Conservation (phyloP, 2,797 vertebrate species). For the Eleutherodactylus coqui region DNA sequence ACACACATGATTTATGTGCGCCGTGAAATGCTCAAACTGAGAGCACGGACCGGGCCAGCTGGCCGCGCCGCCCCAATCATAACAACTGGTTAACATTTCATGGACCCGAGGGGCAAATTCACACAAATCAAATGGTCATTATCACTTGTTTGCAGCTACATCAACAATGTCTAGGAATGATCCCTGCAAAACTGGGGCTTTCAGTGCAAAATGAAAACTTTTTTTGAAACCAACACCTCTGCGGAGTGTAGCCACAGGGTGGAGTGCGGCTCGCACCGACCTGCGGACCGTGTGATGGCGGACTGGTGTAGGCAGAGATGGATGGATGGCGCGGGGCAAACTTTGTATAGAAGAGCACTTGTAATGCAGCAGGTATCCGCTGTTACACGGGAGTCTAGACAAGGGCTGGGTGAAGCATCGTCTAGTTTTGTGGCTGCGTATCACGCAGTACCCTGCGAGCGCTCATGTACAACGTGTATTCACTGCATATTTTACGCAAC, state of each 20-base stretch:
- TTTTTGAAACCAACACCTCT: neutral
- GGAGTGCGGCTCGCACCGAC: neutral
- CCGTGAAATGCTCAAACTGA: neutral
- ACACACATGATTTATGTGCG: constrained; percentile 37
- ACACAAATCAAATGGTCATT: constrained; percentile 33
- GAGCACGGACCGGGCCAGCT: constrained; percentile 11
- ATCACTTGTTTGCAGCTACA: constrained; percentile 19
- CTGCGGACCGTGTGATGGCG: too few species aligned
- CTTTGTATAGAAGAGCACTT: too few species aligned
- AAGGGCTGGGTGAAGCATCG: too few species aligned
- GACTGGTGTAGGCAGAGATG: too few species aligned
- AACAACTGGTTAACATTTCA: constrained; percentile 37
- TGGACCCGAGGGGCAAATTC: constrained; percentile 33
- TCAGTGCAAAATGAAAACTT: neutral
- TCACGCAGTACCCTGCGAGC: too few species aligned
- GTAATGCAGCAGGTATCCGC: too few species aligned
- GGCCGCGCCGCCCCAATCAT: constrained; percentile 27
- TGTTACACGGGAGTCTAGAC: too few species aligned
- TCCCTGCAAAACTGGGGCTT: neutral
- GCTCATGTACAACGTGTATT: too few species aligned
- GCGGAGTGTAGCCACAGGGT: neutral
- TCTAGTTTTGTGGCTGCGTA: too few species aligned
- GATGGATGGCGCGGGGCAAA: too few species aligned
- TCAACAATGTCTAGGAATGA: constrained; percentile 5
- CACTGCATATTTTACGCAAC: too few species aligned